phyloP scores from a whole-genome alignment of 2,797 vertebrate genomes.

The Carduelis carduelis region DNA sequence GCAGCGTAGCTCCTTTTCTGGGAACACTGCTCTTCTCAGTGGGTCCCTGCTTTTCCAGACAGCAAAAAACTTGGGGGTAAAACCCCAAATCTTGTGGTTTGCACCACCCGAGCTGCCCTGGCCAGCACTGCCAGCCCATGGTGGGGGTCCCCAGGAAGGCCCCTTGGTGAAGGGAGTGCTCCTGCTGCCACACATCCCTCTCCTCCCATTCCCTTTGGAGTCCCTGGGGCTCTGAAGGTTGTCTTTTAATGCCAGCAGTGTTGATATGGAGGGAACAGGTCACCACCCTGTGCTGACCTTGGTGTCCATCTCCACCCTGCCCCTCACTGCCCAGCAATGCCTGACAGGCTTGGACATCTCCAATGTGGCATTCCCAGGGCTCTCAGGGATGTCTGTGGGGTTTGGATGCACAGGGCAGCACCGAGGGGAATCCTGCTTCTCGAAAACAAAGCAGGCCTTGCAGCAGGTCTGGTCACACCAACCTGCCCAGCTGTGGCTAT shows the following conservation, averaged over 20 bases:
- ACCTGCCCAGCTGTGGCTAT: neutral
- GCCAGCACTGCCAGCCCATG: fast-evolving
- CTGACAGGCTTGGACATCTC: fast-evolving
- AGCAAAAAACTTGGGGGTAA: neutral
- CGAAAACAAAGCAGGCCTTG: fast-evolving
- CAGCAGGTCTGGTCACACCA: neutral
- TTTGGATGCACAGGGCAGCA: fast-evolving
- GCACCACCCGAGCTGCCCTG: neutral
- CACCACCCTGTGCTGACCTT: neutral
- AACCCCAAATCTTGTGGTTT: neutral
- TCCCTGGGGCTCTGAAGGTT: fast-evolving
- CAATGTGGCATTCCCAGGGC: fast-evolving
- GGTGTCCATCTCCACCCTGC: neutral
- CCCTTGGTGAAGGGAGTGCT: neutral
- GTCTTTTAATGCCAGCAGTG: neutral
- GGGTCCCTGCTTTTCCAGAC: neutral
- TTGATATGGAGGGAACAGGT: fast-evolving
- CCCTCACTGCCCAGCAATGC: fast-evolving
- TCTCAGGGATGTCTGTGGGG: fast-evolving
- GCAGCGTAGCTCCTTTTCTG: neutral
- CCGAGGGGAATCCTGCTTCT: fast-evolving
- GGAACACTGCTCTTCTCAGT: neutral
- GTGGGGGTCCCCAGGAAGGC: too few species aligned
- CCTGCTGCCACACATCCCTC: neutral
- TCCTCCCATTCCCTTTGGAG: neutral